phyloP scores from a whole-genome alignment of 2,888 invertebrate species.

The Icerya purchasi region DNA sequence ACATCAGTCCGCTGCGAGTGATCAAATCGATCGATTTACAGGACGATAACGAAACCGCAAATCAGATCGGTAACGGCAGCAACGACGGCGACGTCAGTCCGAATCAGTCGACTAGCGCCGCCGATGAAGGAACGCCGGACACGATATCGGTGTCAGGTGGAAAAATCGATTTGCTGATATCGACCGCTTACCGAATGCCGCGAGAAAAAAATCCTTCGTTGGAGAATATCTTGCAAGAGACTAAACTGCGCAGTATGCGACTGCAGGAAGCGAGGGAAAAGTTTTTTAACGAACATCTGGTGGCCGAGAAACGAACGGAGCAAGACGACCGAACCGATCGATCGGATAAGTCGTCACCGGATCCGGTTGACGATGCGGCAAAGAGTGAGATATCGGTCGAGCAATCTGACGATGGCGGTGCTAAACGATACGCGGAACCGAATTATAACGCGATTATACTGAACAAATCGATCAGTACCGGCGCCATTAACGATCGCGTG shows the following conservation, averaged over 20 bases:
- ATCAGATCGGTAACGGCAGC: neutral
- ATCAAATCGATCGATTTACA: neutral
- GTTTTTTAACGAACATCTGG: conserved; percentile 9
- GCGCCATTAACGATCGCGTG: conserved; percentile 20
- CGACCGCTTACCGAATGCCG: neutral
- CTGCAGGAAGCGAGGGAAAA: conserved; percentile 10
- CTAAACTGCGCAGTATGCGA: conserved; percentile 3
- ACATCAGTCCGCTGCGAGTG: conserved; percentile 3
- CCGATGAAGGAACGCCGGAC: no score
- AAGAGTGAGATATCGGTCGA: neutral
- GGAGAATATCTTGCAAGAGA: conserved; percentile 7
- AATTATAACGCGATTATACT: conserved; percentile 31
- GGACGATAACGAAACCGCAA: neutral
- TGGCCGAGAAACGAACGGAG: neutral
- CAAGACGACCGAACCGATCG: neutral
- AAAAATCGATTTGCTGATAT: neutral
- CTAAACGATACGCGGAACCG: conserved; percentile 25
- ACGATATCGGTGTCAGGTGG: neutral
- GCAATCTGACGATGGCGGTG: neutral
- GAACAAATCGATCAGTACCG: conserved; percentile 26
- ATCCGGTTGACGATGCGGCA: neutral
- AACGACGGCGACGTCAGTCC: neutral
- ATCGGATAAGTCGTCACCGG: neutral
- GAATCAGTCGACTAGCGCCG: neutral
- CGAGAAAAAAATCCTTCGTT: conserved; percentile 6